Evolutionary conservation across 2,888 invertebrate genomes (phyloP).

Genomic region (Azorinus chamasolen): DNA sequence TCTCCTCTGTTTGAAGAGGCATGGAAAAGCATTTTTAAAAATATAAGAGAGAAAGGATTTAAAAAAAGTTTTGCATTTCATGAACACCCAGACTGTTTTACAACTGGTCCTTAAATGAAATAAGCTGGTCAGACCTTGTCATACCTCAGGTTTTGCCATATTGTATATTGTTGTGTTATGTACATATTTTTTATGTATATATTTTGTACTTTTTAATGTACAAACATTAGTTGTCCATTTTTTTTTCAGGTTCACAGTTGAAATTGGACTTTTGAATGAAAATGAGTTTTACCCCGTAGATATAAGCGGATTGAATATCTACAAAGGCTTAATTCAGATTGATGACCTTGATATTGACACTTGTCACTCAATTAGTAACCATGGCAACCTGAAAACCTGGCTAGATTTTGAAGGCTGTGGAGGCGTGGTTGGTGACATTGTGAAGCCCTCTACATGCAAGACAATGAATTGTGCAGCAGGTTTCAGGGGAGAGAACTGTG

Average conservation of each 20-base stretch:
- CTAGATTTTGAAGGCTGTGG: constrained; percentile 67
- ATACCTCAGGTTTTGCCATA: no score
- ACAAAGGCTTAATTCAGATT: constrained; percentile 45
- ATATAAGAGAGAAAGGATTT: no score
- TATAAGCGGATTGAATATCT: constrained; percentile 73
- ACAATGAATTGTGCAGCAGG: constrained; percentile 90
- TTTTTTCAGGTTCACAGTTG: constrained; percentile 2
- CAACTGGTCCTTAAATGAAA: no score
- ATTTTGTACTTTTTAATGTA: no score
- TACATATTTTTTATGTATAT: no score
- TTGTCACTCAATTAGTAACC: constrained; percentile 39
- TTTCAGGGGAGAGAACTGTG: constrained; percentile 94
- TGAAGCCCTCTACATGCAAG: constrained; percentile 73
- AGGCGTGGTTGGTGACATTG: constrained; percentile 47
- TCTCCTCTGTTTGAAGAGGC: no score
- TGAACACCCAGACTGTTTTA: no score
- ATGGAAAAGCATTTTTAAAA: no score
- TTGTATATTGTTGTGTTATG: no score
- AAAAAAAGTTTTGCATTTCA: no score
- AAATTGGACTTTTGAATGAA: background rate
- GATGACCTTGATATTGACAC: constrained; percentile 53
- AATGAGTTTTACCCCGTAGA: constrained; percentile 12
- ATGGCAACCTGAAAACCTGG: constrained; percentile 67
- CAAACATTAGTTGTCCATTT: no score
- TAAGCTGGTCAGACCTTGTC: no score